Conservation (phyloP, 2,888 invertebrate genomes). For the Pammene fasciana region DNA sequence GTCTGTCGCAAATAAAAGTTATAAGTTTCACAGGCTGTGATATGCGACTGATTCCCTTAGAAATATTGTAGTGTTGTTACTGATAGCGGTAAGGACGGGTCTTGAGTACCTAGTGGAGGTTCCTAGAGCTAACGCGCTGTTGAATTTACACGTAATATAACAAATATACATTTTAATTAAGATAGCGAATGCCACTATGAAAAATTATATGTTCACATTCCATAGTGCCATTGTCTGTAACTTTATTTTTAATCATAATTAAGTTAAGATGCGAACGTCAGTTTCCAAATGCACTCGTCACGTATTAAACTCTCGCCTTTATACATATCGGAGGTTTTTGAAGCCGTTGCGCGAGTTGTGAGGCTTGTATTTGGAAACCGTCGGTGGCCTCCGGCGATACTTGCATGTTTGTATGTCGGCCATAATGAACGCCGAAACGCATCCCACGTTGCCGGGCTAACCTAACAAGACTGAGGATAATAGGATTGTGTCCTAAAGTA, state of each 20-base stretch:
- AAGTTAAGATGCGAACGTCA: constrained; percentile 31
- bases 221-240: constrained; percentile 71
- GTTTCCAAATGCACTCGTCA: constrained; percentile 29
- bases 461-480: constrained; percentile 40
- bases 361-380: constrained; percentile 27
- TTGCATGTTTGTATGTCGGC: constrained; percentile 17
- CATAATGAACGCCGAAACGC: background rate
- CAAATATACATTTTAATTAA: constrained; percentile 45
- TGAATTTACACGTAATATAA: constrained; percentile 32
- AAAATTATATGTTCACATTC: constrained; percentile 77
- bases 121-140: constrained; percentile 25
- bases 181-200: constrained; percentile 68
- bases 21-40: constrained; percentile 58
- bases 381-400: constrained; percentile 20
- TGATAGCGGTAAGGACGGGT: constrained; percentile 37
- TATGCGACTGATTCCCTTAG: constrained; percentile 60
- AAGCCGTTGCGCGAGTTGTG: constrained; percentile 6
- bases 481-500: no score
- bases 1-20: constrained; percentile 49
- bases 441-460: background rate
- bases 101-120: constrained; percentile 20
- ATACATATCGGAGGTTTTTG: constrained; percentile 27
- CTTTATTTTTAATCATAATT: constrained; percentile 40
- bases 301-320: background rate
- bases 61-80: constrained; percentile 51